These are phyloP conservation scores for Stictonetta naevosa DNA, from an alignment of 2,113 vertebrate genomes.

Conservation along the genomic window DNA sequence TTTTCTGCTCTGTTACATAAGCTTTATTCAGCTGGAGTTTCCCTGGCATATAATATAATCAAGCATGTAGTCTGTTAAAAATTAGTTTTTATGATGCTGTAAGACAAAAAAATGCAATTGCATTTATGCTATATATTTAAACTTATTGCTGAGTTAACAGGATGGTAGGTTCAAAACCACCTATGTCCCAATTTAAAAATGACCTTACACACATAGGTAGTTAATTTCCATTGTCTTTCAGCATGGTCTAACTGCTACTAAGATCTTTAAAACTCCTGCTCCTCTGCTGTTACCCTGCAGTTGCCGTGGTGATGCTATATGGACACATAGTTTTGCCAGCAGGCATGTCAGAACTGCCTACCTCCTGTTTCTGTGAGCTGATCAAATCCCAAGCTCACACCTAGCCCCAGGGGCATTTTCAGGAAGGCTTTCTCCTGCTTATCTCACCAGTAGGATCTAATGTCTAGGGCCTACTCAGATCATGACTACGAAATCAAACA, in stretches of 20 bases:
- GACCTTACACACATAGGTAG: background rate
- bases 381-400: constrained; percentile 3
- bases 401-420: constrained; percentile 30
- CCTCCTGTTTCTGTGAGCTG: background rate
- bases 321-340: background rate
- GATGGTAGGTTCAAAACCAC: background rate
- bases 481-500: background rate
- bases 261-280: background rate
- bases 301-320: constrained; percentile 10
- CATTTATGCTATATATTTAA: background rate
- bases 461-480: background rate
- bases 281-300: constrained; percentile 14
- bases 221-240: constrained; percentile 22
- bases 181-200: background rate
- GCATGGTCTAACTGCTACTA: background rate
- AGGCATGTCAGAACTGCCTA: constrained; percentile 54
- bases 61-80: background rate
- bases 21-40: background rate
- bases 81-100: background rate
- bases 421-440: constrained; percentile 12
- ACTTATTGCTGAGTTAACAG: background rate
- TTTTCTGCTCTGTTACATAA: constrained; percentile 25
- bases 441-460: background rate
- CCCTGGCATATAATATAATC: background rate
- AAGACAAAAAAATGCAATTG: background rate